Percentiles rank a stretch among this genome's conserved stretches.
Evolutionary conservation across 2,888 invertebrate species (phyloP).

Genomic region (Macroteleia sp.): DNA sequence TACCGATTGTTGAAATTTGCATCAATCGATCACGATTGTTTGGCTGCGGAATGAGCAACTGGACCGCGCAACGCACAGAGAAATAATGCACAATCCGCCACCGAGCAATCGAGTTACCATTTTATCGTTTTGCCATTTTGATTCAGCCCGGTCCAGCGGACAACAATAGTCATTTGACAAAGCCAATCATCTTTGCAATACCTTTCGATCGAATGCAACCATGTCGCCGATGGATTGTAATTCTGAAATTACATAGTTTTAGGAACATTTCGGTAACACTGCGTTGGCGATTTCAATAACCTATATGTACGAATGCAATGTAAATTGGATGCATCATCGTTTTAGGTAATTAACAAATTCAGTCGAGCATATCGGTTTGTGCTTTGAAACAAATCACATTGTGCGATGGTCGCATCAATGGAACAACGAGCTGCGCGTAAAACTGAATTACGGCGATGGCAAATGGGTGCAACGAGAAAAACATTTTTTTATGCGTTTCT

Average conservation of each 20-base stretch:
- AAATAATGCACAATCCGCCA: constrained; percentile 80
- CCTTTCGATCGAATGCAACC: constrained; percentile 62
- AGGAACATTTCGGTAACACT: constrained; percentile 47
- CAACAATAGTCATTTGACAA: constrained; percentile 78
- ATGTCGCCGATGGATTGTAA: constrained; percentile 50
- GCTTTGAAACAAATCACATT: constrained; percentile 48
- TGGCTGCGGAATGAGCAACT: constrained; percentile 75
- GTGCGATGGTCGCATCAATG: constrained; percentile 32
- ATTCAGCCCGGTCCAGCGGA: constrained; percentile 80
- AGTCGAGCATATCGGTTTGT: constrained; percentile 33
- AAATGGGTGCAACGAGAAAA: too few species aligned
- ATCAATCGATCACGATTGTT: constrained; percentile 83
- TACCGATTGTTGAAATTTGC: constrained; percentile 81
- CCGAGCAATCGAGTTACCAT: constrained; percentile 81
- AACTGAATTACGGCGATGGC: constrained; percentile 38
- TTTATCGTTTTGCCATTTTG: constrained; percentile 80
- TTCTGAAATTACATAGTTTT: constrained; percentile 60
- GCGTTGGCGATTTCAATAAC: constrained; percentile 57
- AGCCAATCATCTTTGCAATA: constrained; percentile 78
- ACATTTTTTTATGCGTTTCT: constrained; percentile 21
- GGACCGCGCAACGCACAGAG: constrained; percentile 72
- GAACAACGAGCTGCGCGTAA: constrained; percentile 32
- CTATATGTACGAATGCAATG: constrained; percentile 29
- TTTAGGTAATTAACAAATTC: constrained; percentile 59
- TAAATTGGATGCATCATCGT: constrained; percentile 54